Evolutionary conservation across 2,113 vertebrate genomes (phyloP).

Genomic region (Engraulis encrasicolus): DNA sequence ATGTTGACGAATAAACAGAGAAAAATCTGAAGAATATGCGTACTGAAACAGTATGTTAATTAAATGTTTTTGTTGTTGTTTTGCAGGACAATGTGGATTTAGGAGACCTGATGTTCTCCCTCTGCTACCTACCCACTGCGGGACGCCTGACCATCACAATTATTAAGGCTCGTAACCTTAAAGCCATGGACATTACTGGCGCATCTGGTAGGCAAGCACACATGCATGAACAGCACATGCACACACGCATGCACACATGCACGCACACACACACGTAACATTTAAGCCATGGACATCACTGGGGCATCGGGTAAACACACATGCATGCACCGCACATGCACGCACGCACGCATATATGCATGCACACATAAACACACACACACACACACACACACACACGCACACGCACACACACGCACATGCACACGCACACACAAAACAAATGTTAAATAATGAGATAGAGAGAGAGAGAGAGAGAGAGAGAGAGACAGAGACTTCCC

Average conservation of each 20-base stretch:
- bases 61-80: constrained; percentile 52
- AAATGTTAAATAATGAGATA: no score
- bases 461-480: no score
- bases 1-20: no score
- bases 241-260: background rate
- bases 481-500: no score
- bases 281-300: no score
- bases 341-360: no score
- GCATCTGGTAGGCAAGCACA: constrained; percentile 87
- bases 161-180: constrained; percentile 97
- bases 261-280: background rate
- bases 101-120: constrained; percentile 97
- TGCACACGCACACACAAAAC: no score
- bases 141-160: constrained; percentile 96
- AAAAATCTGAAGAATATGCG: no score
- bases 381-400: background rate
- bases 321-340: no score
- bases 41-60: no score
- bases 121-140: constrained; percentile 97
- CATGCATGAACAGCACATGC: background rate
- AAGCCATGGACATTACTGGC: constrained; percentile 99
- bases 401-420: background rate
- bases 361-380: no score
- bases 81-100: constrained; percentile 95
- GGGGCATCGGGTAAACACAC: no score